Evolutionary conservation across 2,888 invertebrate genomes (phyloP), one percentile per base, ranked within the genome.

Genomic region (Drosophila suboccidentalis): DNA sequence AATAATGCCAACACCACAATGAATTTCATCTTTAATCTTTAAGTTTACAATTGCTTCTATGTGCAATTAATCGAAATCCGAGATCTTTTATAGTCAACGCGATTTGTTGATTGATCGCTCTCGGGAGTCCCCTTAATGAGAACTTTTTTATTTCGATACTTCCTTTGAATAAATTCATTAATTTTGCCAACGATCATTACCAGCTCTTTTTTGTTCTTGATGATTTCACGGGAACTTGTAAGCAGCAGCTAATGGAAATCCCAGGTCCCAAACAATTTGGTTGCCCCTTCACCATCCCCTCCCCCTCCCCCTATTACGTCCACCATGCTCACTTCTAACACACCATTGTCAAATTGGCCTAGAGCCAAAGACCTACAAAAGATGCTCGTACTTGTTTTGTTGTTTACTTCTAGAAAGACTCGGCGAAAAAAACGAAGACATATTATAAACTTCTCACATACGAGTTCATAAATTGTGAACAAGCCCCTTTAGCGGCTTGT

Each of bases 1-100:
- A 86, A 62, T 11, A 89, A 15, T 5, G 69, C 54, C 11, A 69
- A 11, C 19, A 78, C 11, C 34, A 80, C n/a, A 29, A 77, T 73
- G 61, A 77, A 82, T 64, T 89, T 90, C 82, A 85, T 85, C 60
- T 72, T 81, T 57, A 44, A 85, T 85, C 60, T 72, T 81, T 57
- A 44, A 57, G 13, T 59, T 22, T 57, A 26, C 32, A 58, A 57
- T 54, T 71, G 72, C 44, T 77, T 71, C 85, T 86, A 77, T 34
- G 36, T 36, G 32, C 9, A 6, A 4, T 19, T 43, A 9, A 55
- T 15, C n/a, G 26, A 13, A 44, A 26, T 11, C n/a, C 26, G 5
- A 15, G 47, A 47, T n/a, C 75, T 85, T 89, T 70, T 86, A 86
- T 88, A 86, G 63, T 44, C 39, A 13, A 5, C 15, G 13, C 19